Percentiles rank a stretch among this genome's conserved stretches.
Conservation (phyloP, 2,113 vertebrate genomes). For the Saimiri boliviensis region DNA sequence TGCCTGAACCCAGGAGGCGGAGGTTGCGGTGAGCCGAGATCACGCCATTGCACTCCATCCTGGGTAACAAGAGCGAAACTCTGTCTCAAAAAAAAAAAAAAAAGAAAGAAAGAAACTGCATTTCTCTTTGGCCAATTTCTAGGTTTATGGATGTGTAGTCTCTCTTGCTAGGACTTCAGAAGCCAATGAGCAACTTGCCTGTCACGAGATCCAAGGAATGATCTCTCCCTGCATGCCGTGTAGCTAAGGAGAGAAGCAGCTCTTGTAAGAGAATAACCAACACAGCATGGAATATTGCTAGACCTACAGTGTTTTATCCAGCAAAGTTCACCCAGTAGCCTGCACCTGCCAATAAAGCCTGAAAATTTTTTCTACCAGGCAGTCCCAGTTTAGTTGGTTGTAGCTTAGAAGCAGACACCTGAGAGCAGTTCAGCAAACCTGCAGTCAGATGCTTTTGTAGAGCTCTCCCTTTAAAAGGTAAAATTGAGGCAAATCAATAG, state of each 20-base stretch:
- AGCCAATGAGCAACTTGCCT: conserved; percentile 36
- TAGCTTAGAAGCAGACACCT: neutral
- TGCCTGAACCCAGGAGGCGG: no score
- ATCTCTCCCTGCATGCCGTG: neutral
- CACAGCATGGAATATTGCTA: neutral
- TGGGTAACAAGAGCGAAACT: no score
- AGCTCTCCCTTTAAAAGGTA: neutral
- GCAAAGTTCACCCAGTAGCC: neutral
- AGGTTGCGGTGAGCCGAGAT: no score
- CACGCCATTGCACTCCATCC: no score
- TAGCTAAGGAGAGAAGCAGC: conserved; percentile 9
- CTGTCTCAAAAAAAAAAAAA: no score
- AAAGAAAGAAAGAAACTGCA: conserved; percentile 43
- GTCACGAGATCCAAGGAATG: neutral
- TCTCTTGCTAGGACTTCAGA: conserved; percentile 43
- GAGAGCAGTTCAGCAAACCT: neutral
- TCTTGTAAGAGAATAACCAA: neutral
- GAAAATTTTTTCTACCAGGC: neutral
- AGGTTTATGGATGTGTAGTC: neutral
- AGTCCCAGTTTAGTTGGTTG: neutral
- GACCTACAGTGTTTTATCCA: neutral
- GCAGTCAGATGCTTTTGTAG: neutral
- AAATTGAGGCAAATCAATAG: conserved; percentile 24
- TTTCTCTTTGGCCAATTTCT: conserved; percentile 17
- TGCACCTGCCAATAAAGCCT: neutral